Base-by-base conservation (phyloP, 2,113 vertebrate species). In the Cygnus atratus region DNA sequence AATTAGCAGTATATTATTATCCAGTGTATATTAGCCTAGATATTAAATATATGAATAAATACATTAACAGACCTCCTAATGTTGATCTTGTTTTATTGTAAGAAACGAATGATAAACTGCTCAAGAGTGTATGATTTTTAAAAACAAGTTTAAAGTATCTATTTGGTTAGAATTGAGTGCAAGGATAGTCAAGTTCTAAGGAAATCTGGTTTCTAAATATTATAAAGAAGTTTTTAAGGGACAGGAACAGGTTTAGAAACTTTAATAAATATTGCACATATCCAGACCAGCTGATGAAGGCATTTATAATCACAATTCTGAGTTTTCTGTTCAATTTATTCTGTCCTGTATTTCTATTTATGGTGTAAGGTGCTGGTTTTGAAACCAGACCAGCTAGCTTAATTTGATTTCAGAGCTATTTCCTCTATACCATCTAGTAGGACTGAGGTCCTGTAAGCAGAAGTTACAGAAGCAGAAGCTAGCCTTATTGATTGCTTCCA, bases 351-450 rank as follows among this genome's bases (percentile, higher is more conserved):
- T 82, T 94, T 87, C 75, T 93, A 43, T 87, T 91, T 90, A 52
- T 71, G 76, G 29, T n/a, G 25, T 28, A 66, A 84, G 63, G 39
- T 58, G 52, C 52, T 91, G 80, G 85, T 81, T 95, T 84, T 78
- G 70, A 92, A 88, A 57, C 39, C 46, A 72, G 33, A 79, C 29
- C 46, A 78, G 70, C 18, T 67, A 71, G 20, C 46, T 72, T 81
- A 65, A 84, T 88, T 84, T 96, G 61, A 78, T 91, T 93, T 95
- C 70, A 76, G 84, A 91, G 57, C 33, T 79, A 22, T 82, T 93
- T 91, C 61, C 63, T 57, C 57, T 39, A 59, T 70, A 84, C 78
- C 73, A 87, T 67, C 43, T 39, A 21, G 31, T 35, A 82, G 89
- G 54, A 72, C 7, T 8, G 70, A 89, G 70, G 37, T 85, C 35